phyloP scores from a whole-genome alignment of 2,797 vertebrate genomes.

The Premnoplex brunnescens region DNA sequence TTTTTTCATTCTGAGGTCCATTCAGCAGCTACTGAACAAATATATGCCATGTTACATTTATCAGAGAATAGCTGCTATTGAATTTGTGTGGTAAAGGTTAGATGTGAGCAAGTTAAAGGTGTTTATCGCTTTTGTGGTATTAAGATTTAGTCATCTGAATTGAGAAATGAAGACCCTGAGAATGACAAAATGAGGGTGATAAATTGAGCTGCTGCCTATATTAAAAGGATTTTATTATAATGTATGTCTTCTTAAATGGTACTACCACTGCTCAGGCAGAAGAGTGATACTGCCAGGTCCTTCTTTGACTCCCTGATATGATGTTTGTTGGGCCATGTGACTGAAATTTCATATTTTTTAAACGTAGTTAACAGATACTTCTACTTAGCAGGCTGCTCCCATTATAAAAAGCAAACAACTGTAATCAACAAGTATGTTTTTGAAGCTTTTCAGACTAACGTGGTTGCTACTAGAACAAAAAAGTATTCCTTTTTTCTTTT shows the following conservation, averaged over 20 bases:
- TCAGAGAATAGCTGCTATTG: neutral
- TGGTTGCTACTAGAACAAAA: neutral
- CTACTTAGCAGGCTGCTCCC: neutral
- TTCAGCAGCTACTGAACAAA: neutral
- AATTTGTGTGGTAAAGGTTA: neutral
- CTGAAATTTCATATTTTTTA: neutral
- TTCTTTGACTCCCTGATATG: neutral
- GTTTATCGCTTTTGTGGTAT: neutral
- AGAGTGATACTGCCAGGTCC: neutral
- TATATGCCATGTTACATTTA: accelerated
- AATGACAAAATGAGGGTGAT: neutral
- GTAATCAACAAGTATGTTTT: neutral
- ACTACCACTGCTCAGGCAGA: neutral
- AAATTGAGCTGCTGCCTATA: neutral
- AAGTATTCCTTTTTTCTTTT: neutral
- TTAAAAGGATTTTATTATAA: neutral
- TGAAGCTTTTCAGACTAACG: neutral
- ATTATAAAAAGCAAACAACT: neutral
- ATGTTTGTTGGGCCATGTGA: neutral
- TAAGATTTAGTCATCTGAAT: neutral
- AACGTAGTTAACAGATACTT: neutral
- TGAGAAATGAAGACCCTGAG: neutral
- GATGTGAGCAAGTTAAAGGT: neutral
- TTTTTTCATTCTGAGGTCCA: neutral
- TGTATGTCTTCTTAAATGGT: neutral